phyloP scores from a whole-genome alignment of 2,888 invertebrate genomes.

The Mythimna lalbum region DNA sequence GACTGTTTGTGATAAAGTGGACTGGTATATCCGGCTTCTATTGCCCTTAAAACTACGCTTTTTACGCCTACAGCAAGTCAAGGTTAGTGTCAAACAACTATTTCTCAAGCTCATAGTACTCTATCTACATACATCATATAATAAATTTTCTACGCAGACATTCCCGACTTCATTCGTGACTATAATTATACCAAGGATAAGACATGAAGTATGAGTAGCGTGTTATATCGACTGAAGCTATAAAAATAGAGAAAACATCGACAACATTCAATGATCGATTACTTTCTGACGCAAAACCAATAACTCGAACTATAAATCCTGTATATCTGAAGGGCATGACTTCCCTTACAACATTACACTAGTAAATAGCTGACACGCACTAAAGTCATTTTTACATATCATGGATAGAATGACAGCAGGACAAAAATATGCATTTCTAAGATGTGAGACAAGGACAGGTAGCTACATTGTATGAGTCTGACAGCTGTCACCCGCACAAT shows the following conservation, averaged over 20 bases:
- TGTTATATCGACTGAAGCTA: conserved; percentile 60
- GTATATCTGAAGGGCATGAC: conserved; percentile 73
- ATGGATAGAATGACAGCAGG: no score
- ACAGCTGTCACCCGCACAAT: no score
- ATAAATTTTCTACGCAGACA: conserved; percentile 17
- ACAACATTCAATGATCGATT: conserved; percentile 85
- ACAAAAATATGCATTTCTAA: no score
- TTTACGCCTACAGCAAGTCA: conserved; percentile 46
- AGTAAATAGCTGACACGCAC: conserved; percentile 1
- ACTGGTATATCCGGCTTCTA: conserved; percentile 43
- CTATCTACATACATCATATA: conserved; percentile 10
- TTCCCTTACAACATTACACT: conserved; percentile 22
- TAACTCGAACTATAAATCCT: conserved; percentile 83
- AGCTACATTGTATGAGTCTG: no score
- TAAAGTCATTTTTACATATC: not conserved
- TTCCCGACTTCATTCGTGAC: conserved; percentile 24
- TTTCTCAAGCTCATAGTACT: conserved; percentile 24
- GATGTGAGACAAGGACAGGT: no score
- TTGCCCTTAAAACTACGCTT: conserved; percentile 41
- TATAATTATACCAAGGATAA: conserved; percentile 37
- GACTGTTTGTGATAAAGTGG: conserved; percentile 44
- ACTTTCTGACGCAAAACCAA: conserved; percentile 88
- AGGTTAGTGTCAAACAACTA: conserved; percentile 46
- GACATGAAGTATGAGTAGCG: conserved; percentile 52
- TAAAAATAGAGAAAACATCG: conserved; percentile 79